These are phyloP conservation scores for Sebastolobus alascanus DNA, from an alignment of 2,797 vertebrate species.

Conservation along the genomic window DNA sequence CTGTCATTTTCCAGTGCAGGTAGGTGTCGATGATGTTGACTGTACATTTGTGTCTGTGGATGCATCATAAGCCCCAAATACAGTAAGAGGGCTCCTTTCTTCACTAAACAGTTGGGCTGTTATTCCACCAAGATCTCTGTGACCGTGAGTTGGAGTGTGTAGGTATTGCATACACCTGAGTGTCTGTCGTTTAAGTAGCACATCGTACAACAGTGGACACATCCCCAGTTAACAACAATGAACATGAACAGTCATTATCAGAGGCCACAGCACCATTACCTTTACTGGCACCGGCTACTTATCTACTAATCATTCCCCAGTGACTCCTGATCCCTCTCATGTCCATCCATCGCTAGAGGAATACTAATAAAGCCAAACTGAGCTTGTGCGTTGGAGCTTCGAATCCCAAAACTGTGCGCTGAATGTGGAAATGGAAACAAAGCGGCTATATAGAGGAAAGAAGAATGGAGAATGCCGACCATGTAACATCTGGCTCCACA, in stretches of 20 bases:
- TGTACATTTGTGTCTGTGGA: slow-evolving; percentile 20
- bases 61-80: slow-evolving; percentile 10
- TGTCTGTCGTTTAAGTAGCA: neutral
- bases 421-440: neutral
- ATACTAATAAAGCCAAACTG: slow-evolving; percentile 24
- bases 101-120: neutral
- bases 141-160: neutral
- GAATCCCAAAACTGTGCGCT: neutral
- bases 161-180: neutral
- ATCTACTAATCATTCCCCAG: slow-evolving; percentile 12
- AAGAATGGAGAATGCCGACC: neutral
- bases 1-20: slow-evolving; percentile 18
- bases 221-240: neutral
- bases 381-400: neutral
- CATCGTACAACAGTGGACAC: neutral
- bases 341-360: neutral
- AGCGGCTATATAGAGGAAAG: neutral
- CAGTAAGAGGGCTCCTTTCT: neutral
- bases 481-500: neutral
- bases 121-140: neutral
- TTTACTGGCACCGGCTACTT: slow-evolving; percentile 2
- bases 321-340: slow-evolving; percentile 32
- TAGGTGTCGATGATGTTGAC: slow-evolving; percentile 30
- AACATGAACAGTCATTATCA: slow-evolving; percentile 18
- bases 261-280: slow-evolving; percentile 19